Percentiles rank a stretch among this genome's conserved stretches.
These are phyloP conservation scores for Bos javanicus DNA, from an alignment of 2,113 vertebrate species.

Conservation along the genomic window DNA sequence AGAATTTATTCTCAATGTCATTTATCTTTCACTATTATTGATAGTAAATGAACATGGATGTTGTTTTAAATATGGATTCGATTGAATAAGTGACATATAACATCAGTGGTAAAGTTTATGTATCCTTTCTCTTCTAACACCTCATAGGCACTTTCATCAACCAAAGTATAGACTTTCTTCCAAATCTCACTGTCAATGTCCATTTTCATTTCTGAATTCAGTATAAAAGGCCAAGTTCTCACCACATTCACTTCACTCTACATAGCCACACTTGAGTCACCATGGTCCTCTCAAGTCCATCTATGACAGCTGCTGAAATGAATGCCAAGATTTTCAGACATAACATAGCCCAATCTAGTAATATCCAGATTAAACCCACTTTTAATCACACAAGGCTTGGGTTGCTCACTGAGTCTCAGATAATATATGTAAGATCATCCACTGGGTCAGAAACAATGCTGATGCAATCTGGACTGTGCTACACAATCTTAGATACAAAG, in stretches of 20 bases:
- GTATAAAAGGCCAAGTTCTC: conserved; percentile 85
- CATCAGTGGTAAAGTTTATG: conserved; percentile 91
- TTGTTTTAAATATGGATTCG: conserved; percentile 87
- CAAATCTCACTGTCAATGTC: conserved; percentile 77
- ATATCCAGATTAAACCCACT: neutral
- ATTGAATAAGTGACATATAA: conserved; percentile 86
- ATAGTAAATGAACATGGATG: conserved; percentile 85
- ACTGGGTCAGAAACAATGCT: conserved; percentile 84
- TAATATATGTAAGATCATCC: conserved; percentile 85
- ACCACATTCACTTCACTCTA: conserved; percentile 89
- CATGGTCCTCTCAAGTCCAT: neutral
- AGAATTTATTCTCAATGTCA: neutral
- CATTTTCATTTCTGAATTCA: conserved; percentile 87
- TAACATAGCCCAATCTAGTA: neutral
- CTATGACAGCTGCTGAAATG: neutral
- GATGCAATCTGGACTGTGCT: conserved; percentile 79
- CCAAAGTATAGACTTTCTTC: neutral
- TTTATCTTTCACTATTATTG: conserved; percentile 85
- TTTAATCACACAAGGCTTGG: neutral
- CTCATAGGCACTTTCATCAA: neutral
- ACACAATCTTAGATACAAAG: neutral
- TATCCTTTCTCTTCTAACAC: conserved; percentile 90
- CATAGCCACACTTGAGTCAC: conserved; percentile 76
- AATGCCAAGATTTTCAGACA: neutral
- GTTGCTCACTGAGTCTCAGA: neutral